Conservation (phyloP, 2,113 vertebrate genomes). For the Sterrhoptilus dennistouni region DNA sequence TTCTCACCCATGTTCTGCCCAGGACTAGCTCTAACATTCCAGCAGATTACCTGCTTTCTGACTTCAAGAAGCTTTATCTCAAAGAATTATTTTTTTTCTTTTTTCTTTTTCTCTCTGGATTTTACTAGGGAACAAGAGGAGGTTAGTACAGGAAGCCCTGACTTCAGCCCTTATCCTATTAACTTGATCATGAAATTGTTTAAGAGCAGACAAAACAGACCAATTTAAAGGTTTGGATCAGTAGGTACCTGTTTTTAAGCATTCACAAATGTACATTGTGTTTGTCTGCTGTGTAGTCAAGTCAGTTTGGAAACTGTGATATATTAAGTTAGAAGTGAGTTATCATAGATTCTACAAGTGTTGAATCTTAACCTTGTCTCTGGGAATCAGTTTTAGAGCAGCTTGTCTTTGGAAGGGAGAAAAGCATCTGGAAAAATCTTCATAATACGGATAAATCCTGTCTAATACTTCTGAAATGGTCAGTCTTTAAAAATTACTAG, state of each 20-base stretch:
- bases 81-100: not conserved
- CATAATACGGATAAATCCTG: not conserved
- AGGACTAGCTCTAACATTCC: conserved; percentile 20
- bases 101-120: not conserved
- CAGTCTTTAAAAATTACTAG: not conserved
- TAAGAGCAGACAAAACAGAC: not conserved
- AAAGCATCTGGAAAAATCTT: not conserved
- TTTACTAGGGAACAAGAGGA: not conserved
- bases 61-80: not conserved
- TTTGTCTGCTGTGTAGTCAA: not conserved
- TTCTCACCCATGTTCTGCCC: not conserved
- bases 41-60: conserved; percentile 5
- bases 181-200: not conserved
- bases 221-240: not conserved
- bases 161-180: not conserved
- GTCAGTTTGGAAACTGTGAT: not conserved
- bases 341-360: not conserved
- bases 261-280: not conserved
- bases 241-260: not conserved
- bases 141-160: not conserved
- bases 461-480: not conserved
- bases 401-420: not conserved
- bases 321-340: not conserved
- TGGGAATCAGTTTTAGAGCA: not conserved
- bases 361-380: not conserved